Evolutionary conservation across 2,113 vertebrate species (phyloP).

Genomic region (Notothenia coriiceps): DNA sequence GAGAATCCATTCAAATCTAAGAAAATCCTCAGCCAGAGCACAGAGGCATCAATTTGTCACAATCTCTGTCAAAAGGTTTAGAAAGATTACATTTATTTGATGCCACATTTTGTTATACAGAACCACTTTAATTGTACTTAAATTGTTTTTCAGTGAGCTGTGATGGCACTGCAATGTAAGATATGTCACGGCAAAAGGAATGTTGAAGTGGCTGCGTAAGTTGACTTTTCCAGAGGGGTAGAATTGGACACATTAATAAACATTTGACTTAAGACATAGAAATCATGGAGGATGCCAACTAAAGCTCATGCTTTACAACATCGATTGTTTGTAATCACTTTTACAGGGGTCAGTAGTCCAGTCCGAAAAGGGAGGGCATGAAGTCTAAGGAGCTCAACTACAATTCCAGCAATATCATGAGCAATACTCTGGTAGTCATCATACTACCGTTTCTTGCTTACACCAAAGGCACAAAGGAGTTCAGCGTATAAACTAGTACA

Average conservation of each 20-base stretch:
- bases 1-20: conserved; percentile 17
- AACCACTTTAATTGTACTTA: background rate
- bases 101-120: background rate
- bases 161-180: background rate
- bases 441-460: background rate
- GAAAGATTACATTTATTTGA: background rate
- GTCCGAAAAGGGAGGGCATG: background rate
- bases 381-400: background rate
- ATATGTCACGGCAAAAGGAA: background rate
- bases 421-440: background rate
- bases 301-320: background rate
- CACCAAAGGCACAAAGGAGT: background rate
- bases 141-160: background rate
- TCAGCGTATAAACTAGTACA: background rate
- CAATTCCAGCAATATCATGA: background rate
- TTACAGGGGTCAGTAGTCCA: background rate
- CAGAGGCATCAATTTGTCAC: conserved; percentile 15
- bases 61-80: conserved; percentile 15
- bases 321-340: background rate
- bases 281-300: background rate
- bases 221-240: background rate
- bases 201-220: background rate
- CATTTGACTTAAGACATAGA: background rate
- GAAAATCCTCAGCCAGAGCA: conserved; percentile 12
- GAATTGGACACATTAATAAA: background rate